Percentiles rank a stretch among this genome's conserved stretches.
Conservation (phyloP, 2,113 vertebrate genomes). For the Sterrhoptilus dennistouni region DNA sequence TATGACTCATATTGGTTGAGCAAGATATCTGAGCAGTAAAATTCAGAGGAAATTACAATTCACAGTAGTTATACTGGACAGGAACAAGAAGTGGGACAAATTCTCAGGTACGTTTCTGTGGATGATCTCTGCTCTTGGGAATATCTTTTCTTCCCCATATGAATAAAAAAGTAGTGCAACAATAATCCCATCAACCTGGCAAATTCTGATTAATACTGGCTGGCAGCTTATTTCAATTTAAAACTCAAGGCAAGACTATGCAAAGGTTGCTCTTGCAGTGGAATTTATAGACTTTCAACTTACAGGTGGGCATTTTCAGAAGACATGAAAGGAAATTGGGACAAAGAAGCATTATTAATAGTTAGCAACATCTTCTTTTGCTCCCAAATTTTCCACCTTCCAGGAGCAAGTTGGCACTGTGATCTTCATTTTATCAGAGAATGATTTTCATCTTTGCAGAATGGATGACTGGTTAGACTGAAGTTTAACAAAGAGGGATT, state of each 20-base stretch:
- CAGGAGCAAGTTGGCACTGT: neutral
- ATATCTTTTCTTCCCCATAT: neutral
- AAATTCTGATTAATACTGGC: neutral
- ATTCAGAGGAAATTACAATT: neutral
- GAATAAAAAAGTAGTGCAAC: neutral
- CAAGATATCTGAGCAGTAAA: neutral
- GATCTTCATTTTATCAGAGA: neutral
- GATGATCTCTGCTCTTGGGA: neutral
- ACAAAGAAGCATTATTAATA: neutral
- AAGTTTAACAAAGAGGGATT: neutral
- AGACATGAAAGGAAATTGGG: neutral
- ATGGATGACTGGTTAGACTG: constrained; percentile 1
- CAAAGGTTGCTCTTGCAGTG: neutral
- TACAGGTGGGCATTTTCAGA: neutral
- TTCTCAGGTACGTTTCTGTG: neutral
- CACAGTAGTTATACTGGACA: neutral
- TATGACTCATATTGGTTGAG: neutral
- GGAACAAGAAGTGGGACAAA: neutral
- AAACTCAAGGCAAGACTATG: neutral
- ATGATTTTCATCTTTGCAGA: constrained; percentile 21
- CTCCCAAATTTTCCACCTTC: neutral
- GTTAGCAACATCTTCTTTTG: neutral
- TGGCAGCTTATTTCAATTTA: neutral
- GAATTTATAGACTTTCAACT: neutral
- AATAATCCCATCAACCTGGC: neutral